phyloP scores from a whole-genome alignment of 1,140 invertebrate genomes.

The Paralvinella palmiformis region DNA sequence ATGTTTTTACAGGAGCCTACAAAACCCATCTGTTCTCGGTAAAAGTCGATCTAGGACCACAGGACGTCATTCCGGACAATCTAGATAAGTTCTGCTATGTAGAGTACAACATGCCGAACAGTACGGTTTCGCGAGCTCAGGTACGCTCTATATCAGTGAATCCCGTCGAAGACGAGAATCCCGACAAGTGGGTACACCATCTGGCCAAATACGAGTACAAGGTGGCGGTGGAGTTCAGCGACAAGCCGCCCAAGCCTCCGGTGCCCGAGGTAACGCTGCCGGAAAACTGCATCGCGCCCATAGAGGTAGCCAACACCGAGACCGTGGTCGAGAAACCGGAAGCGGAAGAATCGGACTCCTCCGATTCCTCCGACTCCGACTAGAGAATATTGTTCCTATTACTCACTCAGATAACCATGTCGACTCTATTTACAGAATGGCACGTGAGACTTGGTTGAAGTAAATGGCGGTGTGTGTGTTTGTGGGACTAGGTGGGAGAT shows the following conservation, averaged over 20 bases:
- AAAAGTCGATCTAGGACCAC: conserved; percentile 87
- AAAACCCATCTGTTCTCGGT: conserved; percentile 91
- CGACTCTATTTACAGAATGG: too few species aligned
- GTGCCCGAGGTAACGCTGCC: too few species aligned
- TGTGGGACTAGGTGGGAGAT: too few species aligned
- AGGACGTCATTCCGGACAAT: conserved; percentile 92
- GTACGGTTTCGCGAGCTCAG: conserved; percentile 93
- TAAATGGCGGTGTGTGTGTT: too few species aligned
- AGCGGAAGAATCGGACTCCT: too few species aligned
- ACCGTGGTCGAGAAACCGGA: not conserved
- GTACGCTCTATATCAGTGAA: conserved; percentile 89
- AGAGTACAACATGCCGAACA: conserved; percentile 98
- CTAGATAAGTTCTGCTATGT: conserved; percentile 82
- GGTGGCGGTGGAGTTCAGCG: conserved; percentile 44
- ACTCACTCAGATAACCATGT: too few species aligned
- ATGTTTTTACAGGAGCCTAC: conserved; percentile 72
- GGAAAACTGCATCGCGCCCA: too few species aligned
- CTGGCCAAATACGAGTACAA: conserved; percentile 93
- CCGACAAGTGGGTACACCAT: conserved; percentile 97
- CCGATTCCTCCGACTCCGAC: too few species aligned
- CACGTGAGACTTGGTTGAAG: too few species aligned
- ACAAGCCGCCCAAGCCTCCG: conserved; percentile 14
- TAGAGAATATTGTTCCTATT: too few species aligned
- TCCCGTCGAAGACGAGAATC: conserved; percentile 77
- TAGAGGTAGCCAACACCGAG: not conserved